Evolutionary conservation across 2,797 vertebrate genomes (phyloP), one percentile per base, ranked within the genome.

Genomic region (Erethizon dorsatum): DNA sequence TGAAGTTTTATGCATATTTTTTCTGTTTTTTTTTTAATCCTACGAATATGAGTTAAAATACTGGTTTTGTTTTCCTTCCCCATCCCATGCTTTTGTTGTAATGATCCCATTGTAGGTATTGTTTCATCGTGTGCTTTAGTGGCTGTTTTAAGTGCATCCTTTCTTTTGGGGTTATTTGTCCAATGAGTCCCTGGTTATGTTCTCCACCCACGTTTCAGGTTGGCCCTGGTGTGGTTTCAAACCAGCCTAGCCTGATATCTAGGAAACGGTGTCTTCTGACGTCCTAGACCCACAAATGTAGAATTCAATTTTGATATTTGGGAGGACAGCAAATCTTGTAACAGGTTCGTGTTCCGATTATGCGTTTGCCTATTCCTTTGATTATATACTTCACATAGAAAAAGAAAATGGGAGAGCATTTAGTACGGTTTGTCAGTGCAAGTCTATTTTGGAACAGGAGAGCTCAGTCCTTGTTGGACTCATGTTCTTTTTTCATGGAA

Each of bases 21-120:
- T 86, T 90, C 50, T 85, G 12, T 69, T 71, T 33, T 78, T 37
- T 63, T 52, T 26, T 17, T 85, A 8, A 88, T 80, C 41, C 41
- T 17, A 13, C 47, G 14, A 61, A 56, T 41, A 33, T 2, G 57
- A 82, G 24, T 93, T 96, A 89, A 96, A 83, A 71, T 77, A 45
- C 28, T 65, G 82, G n/a, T 63, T 95, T 95, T 91, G 59, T 88
- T 90, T 93, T 91, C 54, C 89, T 92, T 97, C 41, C 28, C 33
- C 41, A 91, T 73, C 22, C 41, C 56, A 17, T 83, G 7, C 50
- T n/a, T 94, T 90, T 75, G 78, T 85, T 78, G 88, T 77, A 79
- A 61, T 86, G 85, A 9, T 71, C 67, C 85, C 54, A 2, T 91
- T 90, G 85, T 96, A 83, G 83, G 50, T 59, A 80, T 56, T 54